Evolutionary conservation across 2,888 invertebrate species (phyloP).

Genomic region (Acronicta alni): DNA sequence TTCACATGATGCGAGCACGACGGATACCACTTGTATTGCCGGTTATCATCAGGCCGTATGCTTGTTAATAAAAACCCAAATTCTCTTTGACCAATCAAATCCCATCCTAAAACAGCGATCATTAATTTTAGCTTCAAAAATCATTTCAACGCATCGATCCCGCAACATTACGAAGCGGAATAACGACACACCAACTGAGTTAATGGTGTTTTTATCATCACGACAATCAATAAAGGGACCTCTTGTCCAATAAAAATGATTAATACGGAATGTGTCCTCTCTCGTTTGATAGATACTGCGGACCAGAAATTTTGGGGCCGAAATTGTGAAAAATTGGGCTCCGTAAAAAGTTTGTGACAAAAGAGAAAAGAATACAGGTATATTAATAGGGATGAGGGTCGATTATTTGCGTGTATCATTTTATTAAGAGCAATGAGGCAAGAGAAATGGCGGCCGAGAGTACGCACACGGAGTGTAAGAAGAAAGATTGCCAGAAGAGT

Average conservation of each 20-base stretch:
- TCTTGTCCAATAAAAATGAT: conserved; percentile 82
- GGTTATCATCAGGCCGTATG: too few relatives aligned
- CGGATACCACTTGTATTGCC: too few relatives aligned
- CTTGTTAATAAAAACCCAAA: conserved; percentile 12
- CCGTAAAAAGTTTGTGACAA: conserved; percentile 32
- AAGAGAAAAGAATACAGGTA: conserved; percentile 21
- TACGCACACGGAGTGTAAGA: too few relatives aligned
- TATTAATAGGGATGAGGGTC: conserved; percentile 7
- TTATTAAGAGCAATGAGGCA: too few relatives aligned
- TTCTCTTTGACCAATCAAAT: conserved; percentile 41
- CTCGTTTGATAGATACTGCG: conserved; percentile 71
- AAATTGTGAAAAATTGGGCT: conserved; percentile 50
- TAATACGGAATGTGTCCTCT: conserved; percentile 75
- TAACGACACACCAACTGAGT: conserved; percentile 61
- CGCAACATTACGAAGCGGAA: conserved; percentile 55
- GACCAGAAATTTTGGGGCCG: conserved; percentile 38
- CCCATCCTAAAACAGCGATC: conserved; percentile 25
- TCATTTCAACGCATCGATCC: conserved; percentile 50
- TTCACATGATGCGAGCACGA: too few relatives aligned
- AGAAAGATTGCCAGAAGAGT: too few relatives aligned
- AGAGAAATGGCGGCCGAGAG: too few relatives aligned
- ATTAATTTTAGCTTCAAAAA: conserved; percentile 46
- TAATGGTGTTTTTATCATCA: conserved; percentile 80
- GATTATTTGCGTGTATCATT: too few relatives aligned
- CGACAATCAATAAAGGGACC: conserved; percentile 77